A percentile compares a stretch with the other conserved stretches of the same genome.
Conservation (phyloP, 2,113 vertebrate genomes). For the Tringa solitaria region DNA sequence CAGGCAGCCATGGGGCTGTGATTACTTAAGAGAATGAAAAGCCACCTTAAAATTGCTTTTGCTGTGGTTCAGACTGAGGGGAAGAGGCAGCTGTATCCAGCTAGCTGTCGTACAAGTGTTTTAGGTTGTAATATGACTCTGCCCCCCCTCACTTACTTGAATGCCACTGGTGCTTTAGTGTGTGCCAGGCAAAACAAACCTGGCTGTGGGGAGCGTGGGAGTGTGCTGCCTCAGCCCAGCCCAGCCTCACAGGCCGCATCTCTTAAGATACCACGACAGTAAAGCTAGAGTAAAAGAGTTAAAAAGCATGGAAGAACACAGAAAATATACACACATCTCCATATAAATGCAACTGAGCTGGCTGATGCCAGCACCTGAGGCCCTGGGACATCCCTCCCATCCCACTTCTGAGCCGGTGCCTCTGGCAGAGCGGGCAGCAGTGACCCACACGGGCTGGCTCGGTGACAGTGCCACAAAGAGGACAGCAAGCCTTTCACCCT, state of each 20-base stretch:
- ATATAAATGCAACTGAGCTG: background rate
- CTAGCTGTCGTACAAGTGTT: background rate
- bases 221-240: accelerated
- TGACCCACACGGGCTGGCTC: accelerated
- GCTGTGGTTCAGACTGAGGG: background rate
- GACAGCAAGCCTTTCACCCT: background rate
- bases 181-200: background rate
- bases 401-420: background rate
- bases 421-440: background rate
- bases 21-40: background rate
- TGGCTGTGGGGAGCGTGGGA: background rate
- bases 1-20: background rate
- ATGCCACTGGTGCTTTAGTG: background rate
- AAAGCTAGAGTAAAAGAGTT: background rate
- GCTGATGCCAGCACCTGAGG: background rate
- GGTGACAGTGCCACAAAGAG: background rate
- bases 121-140: background rate
- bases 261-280: no score
- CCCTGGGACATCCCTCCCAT: background rate
- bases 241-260: background rate
- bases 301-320: background rate
- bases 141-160: background rate
- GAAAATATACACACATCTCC: background rate
- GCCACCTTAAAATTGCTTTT: background rate
- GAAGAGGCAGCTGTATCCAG: background rate